Conservation (phyloP, 2,888 invertebrate genomes). For the Apoda limacodes region DNA sequence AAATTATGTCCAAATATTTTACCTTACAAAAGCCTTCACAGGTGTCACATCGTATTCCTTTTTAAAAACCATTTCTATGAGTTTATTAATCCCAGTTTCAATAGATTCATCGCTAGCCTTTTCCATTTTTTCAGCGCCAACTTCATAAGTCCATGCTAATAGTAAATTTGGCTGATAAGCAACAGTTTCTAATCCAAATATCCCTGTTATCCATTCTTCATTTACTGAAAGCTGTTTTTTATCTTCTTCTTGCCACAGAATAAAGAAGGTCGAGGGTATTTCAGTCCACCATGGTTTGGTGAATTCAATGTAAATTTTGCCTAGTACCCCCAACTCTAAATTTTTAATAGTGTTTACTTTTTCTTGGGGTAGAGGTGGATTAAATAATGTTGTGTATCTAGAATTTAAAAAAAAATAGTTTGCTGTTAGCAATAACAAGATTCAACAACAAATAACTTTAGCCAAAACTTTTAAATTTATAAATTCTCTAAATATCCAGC, state of each 20-base stretch:
- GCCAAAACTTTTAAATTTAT: too few species aligned
- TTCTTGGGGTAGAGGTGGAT: constrained; percentile 62
- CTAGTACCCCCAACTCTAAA: constrained; percentile 73
- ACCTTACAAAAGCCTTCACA: constrained; percentile 66
- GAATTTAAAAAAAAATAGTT: too few species aligned
- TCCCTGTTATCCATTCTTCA: constrained; percentile 71
- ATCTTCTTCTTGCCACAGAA: constrained; percentile 70
- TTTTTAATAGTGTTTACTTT: constrained; percentile 71
- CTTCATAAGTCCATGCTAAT: constrained; percentile 75
- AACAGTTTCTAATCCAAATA: constrained; percentile 72
- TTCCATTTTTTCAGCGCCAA: constrained; percentile 73
- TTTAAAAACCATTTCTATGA: constrained; percentile 65
- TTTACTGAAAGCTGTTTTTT: constrained; percentile 49
- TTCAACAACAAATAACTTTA: too few species aligned
- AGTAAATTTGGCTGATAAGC: constrained; percentile 71
- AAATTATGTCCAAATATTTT: constrained; percentile 13
- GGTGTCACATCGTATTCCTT: constrained; percentile 61
- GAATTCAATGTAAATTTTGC: constrained; percentile 79
- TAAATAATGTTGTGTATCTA: constrained; percentile 66
- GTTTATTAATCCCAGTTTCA: constrained; percentile 57
- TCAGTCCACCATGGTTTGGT: constrained; percentile 74
- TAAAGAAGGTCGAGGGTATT: constrained; percentile 51
- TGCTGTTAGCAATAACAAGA: too few species aligned
- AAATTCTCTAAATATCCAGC: too few species aligned
- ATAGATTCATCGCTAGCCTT: constrained; percentile 63